Evolutionary conservation across 1,140 invertebrate genomes (phyloP), one percentile per base, ranked within the genome.

Genomic region (Drosophila santomea): DNA sequence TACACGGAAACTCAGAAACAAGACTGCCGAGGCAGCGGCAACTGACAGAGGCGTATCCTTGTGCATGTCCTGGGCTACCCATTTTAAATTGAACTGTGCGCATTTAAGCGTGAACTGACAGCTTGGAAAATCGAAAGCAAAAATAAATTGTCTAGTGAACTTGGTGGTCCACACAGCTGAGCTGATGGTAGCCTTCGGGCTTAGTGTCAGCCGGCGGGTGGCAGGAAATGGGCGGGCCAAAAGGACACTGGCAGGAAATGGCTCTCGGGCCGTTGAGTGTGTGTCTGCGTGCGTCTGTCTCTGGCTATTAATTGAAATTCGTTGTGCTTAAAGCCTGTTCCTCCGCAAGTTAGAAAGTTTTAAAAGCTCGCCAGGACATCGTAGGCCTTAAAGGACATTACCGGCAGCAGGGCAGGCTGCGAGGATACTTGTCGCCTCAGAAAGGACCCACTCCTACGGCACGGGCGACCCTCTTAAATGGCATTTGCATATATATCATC

Each of bases 61-160:
- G 43, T 74, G 54, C 80, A 74, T 78, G 57, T 82, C 48, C 80
- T 75, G 62, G 61, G 75, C 69, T 76, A 80, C 78, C 78, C 79
- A 84, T 89, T 89, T 89, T 89, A 89, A 89, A 89, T 89, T 89
- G 84, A 89, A 89, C 84, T 89, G 85, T 84, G 84, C 84, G 85
- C 84, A 89, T 89, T 89, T 89, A 90, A 89, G 84, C 84, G 84
- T 89, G 83, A 89, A 89, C 85, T 89, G 84, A 89, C 84, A 89
- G 84, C 85, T 90, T 78, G 85, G 80, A 90, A 89, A 89, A 89
- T 89, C 85, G 84, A 89, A 89, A 89, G 84, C 84, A 89, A 89
- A 76, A 89, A 89, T 89, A 89, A 90, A 89, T 88, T 88, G 83
- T 88, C 84, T 88, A 89, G 84, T 89, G 83, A 88, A 88, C 84